Percentiles rank a stretch among this genome's conserved stretches.
These are phyloP conservation scores for Euura lappo DNA, from an alignment of 1,140 invertebrate genomes.

Conservation along the genomic window DNA sequence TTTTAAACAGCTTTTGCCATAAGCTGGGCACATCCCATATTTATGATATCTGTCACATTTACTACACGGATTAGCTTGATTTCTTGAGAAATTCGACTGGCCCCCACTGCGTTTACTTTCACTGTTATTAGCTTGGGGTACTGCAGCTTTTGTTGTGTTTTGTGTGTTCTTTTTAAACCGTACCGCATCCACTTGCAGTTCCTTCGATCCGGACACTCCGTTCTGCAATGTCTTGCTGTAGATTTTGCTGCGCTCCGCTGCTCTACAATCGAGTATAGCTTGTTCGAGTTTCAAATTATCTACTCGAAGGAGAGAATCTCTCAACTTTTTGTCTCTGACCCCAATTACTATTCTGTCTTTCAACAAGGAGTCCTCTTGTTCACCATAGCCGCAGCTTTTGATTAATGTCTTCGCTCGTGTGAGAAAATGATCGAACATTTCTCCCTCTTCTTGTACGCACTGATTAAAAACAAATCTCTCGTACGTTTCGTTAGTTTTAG, in stretches of 20 bases:
- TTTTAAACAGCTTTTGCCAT: too few species aligned
- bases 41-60: too few species aligned
- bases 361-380: slow-evolving; percentile 38
- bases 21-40: too few species aligned
- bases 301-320: slow-evolving; percentile 41
- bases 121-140: too few species aligned
- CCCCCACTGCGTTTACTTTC: too few species aligned
- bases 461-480: slow-evolving; percentile 37
- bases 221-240: too few species aligned
- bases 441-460: slow-evolving; percentile 34
- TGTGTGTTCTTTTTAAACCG: too few species aligned
- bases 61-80: too few species aligned
- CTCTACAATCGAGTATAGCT: slow-evolving; percentile 34
- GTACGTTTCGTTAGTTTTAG: slow-evolving; percentile 27
- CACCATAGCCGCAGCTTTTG: slow-evolving; percentile 35
- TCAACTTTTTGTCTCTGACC: slow-evolving; percentile 38
- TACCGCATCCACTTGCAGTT: too few species aligned
- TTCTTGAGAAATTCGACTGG: too few species aligned
- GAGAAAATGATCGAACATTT: slow-evolving; percentile 39
- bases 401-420: slow-evolving; percentile 34
- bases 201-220: too few species aligned
- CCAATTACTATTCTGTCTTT: slow-evolving; percentile 46
- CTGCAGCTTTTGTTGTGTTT: too few species aligned
- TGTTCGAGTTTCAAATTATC: slow-evolving; percentile 35
- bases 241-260: slow-evolving; percentile 13